These are phyloP conservation scores for Vidua chalybeata DNA, from an alignment of 2,113 vertebrate species.

Conservation along the genomic window DNA sequence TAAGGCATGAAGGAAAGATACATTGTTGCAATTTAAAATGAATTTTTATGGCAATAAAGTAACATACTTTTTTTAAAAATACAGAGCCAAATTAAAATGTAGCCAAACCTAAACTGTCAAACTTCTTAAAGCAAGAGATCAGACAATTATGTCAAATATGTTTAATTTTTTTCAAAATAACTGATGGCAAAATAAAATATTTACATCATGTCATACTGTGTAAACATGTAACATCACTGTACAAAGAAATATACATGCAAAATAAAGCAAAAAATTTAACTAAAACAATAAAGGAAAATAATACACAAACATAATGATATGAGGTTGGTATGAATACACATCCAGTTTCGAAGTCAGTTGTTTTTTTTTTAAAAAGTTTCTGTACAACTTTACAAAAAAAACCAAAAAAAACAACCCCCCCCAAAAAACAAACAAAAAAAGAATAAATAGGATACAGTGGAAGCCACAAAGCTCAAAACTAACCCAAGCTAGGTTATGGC, in stretches of 20 bases:
- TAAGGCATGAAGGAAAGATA: conserved; percentile 45
- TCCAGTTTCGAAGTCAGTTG: conserved; percentile 81
- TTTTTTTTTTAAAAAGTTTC: conserved; percentile 80
- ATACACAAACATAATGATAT: conserved; percentile 77
- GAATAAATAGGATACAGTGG: conserved; percentile 81
- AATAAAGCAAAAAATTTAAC: conserved; percentile 85
- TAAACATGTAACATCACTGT: conserved; percentile 91
- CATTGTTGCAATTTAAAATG: neutral
- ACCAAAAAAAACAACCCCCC: conserved; percentile 6
- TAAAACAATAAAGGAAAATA: conserved; percentile 85
- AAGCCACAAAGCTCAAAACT: conserved; percentile 73
- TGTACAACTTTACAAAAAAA: conserved; percentile 92
- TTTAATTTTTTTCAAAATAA: conserved; percentile 96
- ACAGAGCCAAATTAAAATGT: conserved; percentile 7
- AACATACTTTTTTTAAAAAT: neutral
- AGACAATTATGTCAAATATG: conserved; percentile 84
- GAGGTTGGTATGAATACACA: conserved; percentile 84
- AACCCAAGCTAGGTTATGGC: conserved; percentile 66
- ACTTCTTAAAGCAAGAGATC: conserved; percentile 64
- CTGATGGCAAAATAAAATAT: conserved; percentile 94
- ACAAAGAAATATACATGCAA: conserved; percentile 99
- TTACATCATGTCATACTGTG: conserved; percentile 92
- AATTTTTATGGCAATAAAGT: conserved; percentile 4
- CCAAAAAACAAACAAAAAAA: neutral
- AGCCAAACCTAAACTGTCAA: conserved; percentile 5